Evolutionary conservation across 2,888 invertebrate genomes (phyloP), one percentile per base, ranked within the genome.

Genomic region (Nephrocerus scutellatus): DNA sequence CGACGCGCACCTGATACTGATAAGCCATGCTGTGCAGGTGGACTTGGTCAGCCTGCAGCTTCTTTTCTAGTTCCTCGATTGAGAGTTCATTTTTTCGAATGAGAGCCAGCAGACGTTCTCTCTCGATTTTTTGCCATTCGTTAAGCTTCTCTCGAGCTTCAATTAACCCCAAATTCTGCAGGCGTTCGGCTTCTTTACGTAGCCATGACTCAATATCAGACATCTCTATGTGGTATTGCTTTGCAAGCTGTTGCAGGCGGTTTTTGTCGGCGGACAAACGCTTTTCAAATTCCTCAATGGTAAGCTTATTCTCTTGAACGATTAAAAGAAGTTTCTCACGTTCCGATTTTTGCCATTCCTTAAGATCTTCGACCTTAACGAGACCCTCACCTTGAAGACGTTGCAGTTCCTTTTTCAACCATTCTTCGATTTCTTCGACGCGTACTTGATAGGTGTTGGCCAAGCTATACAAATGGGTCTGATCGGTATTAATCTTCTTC

Each of bases 181-280:
- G 46, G 3, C 66, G 63, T 34, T 60, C 54, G 4, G 57, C 57
- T 41, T 66, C 63, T 7, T 60, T 51, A 33, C 58, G 57, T n/a
- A 65, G 57, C 64, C 64, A 66, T 4, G 46, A 44, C 39, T 63
- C 62, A 16, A 66, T 60, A 37, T 66, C 67, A 4, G 57, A 54
- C 1, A 59, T 56, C 37, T 63, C 51, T 0, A 67, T 57, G 30
- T 66, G 62, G 31, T 66, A 67, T 21, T 57, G 57, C 24, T 51
- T 52, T 2, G 61, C 57, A 2, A 67, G 46, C 14, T 59, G 53
- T 13, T 55, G 51, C 8, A 66, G 46, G 4, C 62, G 63, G 2
- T 54, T 53, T 5, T 60, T 56, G 41, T 66, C 67, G 1, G 52
- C 52, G 25, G 63, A 40, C 4, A 65, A 39, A 4, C 55, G 59